Percentiles rank a stretch among this genome's conserved stretches.
Evolutionary conservation across 2,888 invertebrate genomes (phyloP).

Genomic region (Ditula angustiorana): DNA sequence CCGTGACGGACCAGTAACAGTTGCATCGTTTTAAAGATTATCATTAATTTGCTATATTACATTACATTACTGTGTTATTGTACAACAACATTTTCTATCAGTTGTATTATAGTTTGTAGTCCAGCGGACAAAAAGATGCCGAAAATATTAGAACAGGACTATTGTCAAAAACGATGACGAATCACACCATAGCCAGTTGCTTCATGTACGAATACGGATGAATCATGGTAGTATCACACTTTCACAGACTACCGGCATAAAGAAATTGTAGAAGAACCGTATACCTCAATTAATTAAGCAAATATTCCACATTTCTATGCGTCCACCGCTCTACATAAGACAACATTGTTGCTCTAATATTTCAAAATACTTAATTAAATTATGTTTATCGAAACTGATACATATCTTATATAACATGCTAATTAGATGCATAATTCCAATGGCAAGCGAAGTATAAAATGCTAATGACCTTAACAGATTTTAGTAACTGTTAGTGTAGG

Average conservation of each 20-base stretch:
- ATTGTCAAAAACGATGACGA: too few relatives aligned
- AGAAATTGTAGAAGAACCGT: too few relatives aligned
- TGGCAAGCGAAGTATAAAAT: slow-evolving; percentile 13
- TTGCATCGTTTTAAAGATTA: not conserved
- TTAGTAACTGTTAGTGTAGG: not conserved
- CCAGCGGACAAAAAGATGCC: too few relatives aligned
- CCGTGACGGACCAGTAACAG: not conserved
- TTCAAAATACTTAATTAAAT: slow-evolving; percentile 35
- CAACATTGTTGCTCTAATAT: slow-evolving; percentile 23
- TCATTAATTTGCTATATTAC: too few relatives aligned
- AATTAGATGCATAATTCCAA: slow-evolving; percentile 17
- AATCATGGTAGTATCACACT: too few relatives aligned
- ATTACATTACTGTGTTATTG: too few relatives aligned
- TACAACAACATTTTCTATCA: too few relatives aligned
- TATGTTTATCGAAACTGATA: slow-evolving; percentile 26
- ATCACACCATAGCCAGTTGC: too few relatives aligned
- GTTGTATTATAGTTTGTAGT: too few relatives aligned
- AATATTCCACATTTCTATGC: not conserved
- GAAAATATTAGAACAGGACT: too few relatives aligned
- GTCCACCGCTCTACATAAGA: not conserved
- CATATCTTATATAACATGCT: slow-evolving; percentile 17
- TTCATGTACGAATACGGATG: too few relatives aligned
- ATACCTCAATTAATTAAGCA: not conserved
- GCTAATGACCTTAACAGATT: slow-evolving; percentile 5
- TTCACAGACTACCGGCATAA: too few relatives aligned